These are phyloP conservation scores for Dolichoris vasculosae DNA, from an alignment of 1,140 invertebrate genomes.

Conservation along the genomic window DNA sequence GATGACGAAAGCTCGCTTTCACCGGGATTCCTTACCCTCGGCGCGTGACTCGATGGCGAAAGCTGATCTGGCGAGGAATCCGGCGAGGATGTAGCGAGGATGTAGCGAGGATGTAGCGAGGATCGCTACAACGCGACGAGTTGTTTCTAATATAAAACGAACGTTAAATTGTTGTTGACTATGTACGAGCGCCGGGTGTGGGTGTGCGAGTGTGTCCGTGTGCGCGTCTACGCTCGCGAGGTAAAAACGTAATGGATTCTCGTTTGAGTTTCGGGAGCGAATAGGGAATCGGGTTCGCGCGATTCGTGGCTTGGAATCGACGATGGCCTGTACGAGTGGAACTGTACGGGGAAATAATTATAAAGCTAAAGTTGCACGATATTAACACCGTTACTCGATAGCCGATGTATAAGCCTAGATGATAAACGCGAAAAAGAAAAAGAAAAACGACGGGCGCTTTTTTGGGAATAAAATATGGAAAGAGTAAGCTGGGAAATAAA, in stretches of 20 bases:
- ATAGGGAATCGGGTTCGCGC: no score
- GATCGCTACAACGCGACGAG: slow-evolving; percentile 58
- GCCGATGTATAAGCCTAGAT: slow-evolving; percentile 62
- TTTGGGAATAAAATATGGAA: slow-evolving; percentile 62
- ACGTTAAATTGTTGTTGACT: slow-evolving; percentile 65
- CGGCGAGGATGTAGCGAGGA: no score
- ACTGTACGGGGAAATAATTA: slow-evolving; percentile 59
- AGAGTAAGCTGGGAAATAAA: slow-evolving; percentile 64
- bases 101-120: no score
- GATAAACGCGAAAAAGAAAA: slow-evolving; percentile 44
- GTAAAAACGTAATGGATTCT: not conserved
- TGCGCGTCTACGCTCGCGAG: not conserved
- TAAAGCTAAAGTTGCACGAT: no score
- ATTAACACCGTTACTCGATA: slow-evolving; percentile 62
- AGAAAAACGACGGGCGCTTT: slow-evolving; percentile 62
- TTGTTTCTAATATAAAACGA: slow-evolving; percentile 66
- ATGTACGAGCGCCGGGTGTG: slow-evolving; percentile 52
- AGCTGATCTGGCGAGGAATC: no score
- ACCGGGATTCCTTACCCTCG: no score
- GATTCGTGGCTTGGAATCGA: no score
- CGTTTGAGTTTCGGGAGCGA: not conserved
- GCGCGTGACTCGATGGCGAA: no score
- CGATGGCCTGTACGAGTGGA: no score
- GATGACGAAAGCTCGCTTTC: no score
- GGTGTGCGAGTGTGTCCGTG: slow-evolving; percentile 39